Percentiles rank a stretch among this genome's conserved stretches.
phyloP scores from a whole-genome alignment of 2,888 invertebrate genomes.

The Phlogophora meticulosa region DNA sequence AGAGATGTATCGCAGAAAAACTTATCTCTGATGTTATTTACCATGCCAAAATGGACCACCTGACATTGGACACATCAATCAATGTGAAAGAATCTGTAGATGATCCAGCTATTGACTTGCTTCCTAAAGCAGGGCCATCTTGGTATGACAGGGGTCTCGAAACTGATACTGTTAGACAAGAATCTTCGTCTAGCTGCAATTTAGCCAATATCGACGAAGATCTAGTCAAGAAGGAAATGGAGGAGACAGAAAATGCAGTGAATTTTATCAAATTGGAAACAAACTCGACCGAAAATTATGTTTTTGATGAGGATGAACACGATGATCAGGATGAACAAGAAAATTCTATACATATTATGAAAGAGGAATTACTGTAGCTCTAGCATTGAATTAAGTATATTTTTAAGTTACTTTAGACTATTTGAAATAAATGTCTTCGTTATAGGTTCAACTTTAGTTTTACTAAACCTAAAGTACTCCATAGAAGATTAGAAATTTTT shows the following conservation, averaged over 20 bases:
- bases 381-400: neutral
- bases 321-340: conserved; percentile 2
- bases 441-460: conserved; percentile 17
- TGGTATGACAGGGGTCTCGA: conserved; percentile 31
- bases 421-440: conserved; percentile 25
- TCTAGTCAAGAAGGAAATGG: conserved; percentile 12
- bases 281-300: neutral
- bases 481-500: neutral
- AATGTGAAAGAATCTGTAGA: neutral
- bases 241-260: conserved; percentile 41
- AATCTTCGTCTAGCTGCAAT: conserved; percentile 22
- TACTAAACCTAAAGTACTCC: neutral
- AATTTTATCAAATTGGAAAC: conserved; percentile 46
- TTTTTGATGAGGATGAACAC: conserved; percentile 1
- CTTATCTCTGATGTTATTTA: conserved; percentile 61
- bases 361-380: conserved; percentile 20
- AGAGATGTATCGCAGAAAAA: conserved; percentile 59
- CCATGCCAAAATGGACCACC: conserved; percentile 44
- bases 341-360: conserved; percentile 4
- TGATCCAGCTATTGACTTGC: neutral
- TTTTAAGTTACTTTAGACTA: neutral
- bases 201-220: neutral
- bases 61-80: conserved; percentile 26
- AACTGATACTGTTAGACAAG: neutral
- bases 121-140: conserved; percentile 50